Percentiles rank a stretch among this genome's conserved stretches.
These are phyloP conservation scores for Ctenicera cuprea DNA, from an alignment of 2,888 invertebrate species.

Conservation along the genomic window DNA sequence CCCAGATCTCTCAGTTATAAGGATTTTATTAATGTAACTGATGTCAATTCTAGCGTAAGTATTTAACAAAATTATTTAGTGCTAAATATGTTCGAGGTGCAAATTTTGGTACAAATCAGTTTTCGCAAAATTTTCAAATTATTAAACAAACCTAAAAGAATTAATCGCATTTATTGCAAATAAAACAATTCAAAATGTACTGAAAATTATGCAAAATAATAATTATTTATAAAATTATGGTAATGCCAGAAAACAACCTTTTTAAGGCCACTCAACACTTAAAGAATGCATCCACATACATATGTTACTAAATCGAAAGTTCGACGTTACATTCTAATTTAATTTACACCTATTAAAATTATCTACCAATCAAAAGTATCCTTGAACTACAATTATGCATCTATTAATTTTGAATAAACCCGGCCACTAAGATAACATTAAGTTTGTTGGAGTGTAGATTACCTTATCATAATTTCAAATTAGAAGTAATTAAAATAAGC, in stretches of 20 bases:
- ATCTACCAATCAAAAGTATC: slow-evolving; percentile 9
- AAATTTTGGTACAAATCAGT: no score
- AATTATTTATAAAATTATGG: no score
- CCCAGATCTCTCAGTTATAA: slow-evolving; percentile 46
- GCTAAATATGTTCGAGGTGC: background rate
- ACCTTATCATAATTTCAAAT: no score
- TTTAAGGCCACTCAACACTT: background rate
- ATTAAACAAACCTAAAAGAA: no score
- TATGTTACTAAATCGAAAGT: no score
- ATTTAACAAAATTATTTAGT: background rate
- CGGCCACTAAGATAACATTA: slow-evolving; percentile 18
- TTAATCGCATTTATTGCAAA: no score
- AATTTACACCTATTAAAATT: slow-evolving; percentile 13
- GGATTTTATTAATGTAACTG: slow-evolving; percentile 27
- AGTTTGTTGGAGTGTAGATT: background rate
- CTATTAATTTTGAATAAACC: slow-evolving; percentile 17
- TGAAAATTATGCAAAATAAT: no score
- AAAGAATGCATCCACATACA: background rate
- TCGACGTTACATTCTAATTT: no score
- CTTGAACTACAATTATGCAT: slow-evolving; percentile 24
- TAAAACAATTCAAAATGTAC: no score
- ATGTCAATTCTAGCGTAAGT: slow-evolving; percentile 34
- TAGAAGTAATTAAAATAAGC: no score
- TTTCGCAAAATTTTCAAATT: no score
- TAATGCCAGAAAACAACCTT: no score